A percentile compares a stretch with the other conserved stretches of the same genome.
Evolutionary conservation across 1,140 invertebrate species (phyloP).

Genomic region (Drosophila busckii): DNA sequence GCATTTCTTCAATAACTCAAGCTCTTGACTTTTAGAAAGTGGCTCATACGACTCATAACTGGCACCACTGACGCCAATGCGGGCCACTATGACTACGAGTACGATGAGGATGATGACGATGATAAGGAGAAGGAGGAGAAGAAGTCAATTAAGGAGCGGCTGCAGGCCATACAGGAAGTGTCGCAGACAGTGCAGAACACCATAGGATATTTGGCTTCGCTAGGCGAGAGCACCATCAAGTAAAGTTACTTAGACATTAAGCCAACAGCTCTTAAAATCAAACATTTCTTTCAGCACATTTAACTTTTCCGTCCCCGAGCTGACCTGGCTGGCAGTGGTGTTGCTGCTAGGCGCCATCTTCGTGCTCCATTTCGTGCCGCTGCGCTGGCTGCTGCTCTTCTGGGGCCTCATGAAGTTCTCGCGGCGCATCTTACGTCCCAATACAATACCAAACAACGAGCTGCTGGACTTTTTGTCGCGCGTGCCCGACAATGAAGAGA

Average conservation of each 20-base stretch:
- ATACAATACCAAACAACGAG: constrained; percentile 98
- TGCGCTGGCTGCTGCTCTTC: constrained; percentile 94
- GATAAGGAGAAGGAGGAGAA: constrained; percentile 95
- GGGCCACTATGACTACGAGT: constrained; percentile 89
- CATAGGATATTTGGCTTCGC: constrained; percentile 94
- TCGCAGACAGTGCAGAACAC: constrained; percentile 96
- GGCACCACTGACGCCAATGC: constrained; percentile 81
- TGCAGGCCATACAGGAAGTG: constrained; percentile 97
- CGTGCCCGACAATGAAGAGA: constrained; percentile 96
- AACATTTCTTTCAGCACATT: constrained; percentile 87
- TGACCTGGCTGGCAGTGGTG: constrained; percentile 94
- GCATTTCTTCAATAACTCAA: background rate
- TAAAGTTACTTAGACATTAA: constrained; percentile 79
- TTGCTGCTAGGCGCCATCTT: constrained; percentile 85
- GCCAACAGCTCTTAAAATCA: no score
- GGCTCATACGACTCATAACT: constrained; percentile 81
- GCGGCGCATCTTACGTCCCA: constrained; percentile 93
- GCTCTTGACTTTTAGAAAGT: constrained; percentile 78
- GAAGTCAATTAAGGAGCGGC: constrained; percentile 94
- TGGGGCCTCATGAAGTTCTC: constrained; percentile 99
- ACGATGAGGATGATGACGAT: constrained; percentile 86
- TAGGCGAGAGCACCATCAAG: constrained; percentile 97
- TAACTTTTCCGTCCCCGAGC: constrained; percentile 98
- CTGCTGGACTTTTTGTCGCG: constrained; percentile 96
- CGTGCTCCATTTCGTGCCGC: constrained; percentile 93